A percentile compares a stretch with the other conserved stretches of the same genome.
phyloP scores from a whole-genome alignment of 1,140 invertebrate genomes.

The Scaptomyza pallida region DNA sequence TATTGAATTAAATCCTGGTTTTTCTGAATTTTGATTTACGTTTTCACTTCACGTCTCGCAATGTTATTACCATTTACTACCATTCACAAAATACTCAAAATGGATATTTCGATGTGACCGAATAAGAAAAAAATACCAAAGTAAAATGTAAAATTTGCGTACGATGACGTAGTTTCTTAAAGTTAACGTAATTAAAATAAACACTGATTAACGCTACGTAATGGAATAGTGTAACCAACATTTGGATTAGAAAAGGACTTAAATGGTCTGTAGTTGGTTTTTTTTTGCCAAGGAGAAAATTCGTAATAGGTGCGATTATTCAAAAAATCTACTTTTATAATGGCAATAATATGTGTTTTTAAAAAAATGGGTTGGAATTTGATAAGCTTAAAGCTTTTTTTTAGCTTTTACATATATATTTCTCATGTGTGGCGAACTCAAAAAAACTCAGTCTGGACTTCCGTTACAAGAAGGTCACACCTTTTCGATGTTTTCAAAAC shows the following conservation, averaged over 20 bases:
- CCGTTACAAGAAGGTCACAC: background rate
- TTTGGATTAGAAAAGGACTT: too few species aligned
- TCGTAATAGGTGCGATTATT: too few species aligned
- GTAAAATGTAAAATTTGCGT: too few species aligned
- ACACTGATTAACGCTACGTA: background rate
- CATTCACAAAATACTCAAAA: constrained; percentile 39
- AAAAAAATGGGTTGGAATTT: too few species aligned
- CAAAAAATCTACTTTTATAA: too few species aligned
- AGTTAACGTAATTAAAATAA: background rate
- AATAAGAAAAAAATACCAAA: constrained; percentile 13
- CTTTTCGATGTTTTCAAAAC: background rate
- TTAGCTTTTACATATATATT: too few species aligned
- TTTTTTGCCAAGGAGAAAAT: too few species aligned
- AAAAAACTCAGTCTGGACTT: background rate
- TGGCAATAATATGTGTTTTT: too few species aligned
- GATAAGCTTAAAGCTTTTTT: too few species aligned
- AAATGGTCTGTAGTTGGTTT: too few species aligned
- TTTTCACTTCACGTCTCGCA: constrained; percentile 50
- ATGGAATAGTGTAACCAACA: background rate
- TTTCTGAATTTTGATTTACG: constrained; percentile 27
- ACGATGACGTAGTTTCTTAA: background rate
- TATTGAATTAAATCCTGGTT: constrained; percentile 21
- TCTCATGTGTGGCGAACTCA: too few species aligned
- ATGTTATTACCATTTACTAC: constrained; percentile 50
- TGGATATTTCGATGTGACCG: constrained; percentile 18